A percentile compares a stretch with the other conserved stretches of the same genome.
phyloP scores from a whole-genome alignment of 2,113 vertebrate genomes.

The Lagopus muta region DNA sequence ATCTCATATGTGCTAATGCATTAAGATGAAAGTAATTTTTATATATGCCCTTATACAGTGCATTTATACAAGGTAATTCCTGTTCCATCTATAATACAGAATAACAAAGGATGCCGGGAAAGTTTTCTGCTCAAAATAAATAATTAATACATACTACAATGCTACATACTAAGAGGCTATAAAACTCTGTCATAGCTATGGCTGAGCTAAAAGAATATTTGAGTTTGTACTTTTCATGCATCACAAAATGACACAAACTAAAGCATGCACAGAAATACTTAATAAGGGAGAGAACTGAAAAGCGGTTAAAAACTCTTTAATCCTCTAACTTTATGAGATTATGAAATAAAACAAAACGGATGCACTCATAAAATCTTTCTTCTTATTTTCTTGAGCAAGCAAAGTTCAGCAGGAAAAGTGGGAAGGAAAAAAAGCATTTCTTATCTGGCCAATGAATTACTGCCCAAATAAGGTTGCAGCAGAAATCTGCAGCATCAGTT shows the following conservation, averaged over 20 bases:
- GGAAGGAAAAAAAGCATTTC: not conserved
- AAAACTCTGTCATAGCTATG: not conserved
- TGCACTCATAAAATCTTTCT: not conserved
- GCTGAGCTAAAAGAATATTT: not conserved
- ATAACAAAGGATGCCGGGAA: not conserved
- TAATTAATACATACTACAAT: not conserved
- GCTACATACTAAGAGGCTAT: not conserved
- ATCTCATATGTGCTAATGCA: constrained; percentile 14
- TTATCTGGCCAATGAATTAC: not conserved
- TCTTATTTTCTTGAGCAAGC: not conserved
- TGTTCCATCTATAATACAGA: not conserved
- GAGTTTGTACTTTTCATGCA: not conserved
- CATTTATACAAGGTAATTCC: not conserved
- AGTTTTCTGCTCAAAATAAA: constrained; percentile 1
- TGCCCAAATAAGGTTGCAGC: not conserved
- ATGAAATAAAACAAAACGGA: not conserved
- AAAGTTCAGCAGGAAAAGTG: not conserved
- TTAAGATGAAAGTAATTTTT: constrained; percentile 55
- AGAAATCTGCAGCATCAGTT: not conserved
- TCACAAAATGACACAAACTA: not conserved
- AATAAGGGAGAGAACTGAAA: not conserved
- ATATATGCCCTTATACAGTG: constrained; percentile 1
- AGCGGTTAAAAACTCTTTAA: not conserved
- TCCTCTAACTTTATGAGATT: not conserved
- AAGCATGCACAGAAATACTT: not conserved